Evolutionary conservation across 2,113 vertebrate species (phyloP).

Genomic region (Hyperoodon ampullatus): DNA sequence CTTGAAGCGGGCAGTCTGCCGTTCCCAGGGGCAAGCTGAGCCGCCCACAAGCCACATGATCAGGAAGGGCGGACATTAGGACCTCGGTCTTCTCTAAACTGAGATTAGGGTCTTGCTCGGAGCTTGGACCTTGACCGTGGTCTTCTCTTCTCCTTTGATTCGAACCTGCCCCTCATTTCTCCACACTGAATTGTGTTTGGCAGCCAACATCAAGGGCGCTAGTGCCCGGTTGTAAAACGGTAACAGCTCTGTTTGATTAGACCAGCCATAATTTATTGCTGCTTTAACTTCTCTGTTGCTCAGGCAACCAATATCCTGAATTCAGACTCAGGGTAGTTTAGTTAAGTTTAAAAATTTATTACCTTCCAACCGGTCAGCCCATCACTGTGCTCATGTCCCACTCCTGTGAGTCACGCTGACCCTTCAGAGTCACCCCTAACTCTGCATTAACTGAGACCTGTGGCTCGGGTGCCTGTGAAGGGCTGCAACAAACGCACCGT

Average conservation of each 20-base stretch:
- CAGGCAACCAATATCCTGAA: conserved; percentile 59
- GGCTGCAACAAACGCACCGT: accelerated
- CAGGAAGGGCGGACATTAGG: background rate
- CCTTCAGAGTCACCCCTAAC: background rate
- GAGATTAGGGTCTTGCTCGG: background rate
- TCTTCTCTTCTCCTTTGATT: conserved; percentile 34
- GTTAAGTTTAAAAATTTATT: conserved; percentile 41
- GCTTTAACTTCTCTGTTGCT: conserved; percentile 50
- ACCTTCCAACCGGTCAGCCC: background rate
- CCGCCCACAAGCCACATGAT: accelerated
- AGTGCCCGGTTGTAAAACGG: background rate
- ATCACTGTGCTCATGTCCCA: background rate
- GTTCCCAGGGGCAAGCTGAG: background rate
- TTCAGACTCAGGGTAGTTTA: conserved; percentile 6
- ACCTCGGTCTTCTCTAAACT: background rate
- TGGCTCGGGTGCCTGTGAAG: background rate
- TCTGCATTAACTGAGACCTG: background rate
- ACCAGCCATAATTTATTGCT: conserved; percentile 12
- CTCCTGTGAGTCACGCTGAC: conserved; percentile 12
- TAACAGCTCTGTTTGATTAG: background rate
- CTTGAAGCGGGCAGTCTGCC: background rate
- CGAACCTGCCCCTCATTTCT: background rate
- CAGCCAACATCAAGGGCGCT: background rate
- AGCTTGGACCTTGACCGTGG: background rate
- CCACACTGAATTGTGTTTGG: background rate